Conservation (phyloP, 2,888 invertebrate species). For the Machimus rusticus region DNA sequence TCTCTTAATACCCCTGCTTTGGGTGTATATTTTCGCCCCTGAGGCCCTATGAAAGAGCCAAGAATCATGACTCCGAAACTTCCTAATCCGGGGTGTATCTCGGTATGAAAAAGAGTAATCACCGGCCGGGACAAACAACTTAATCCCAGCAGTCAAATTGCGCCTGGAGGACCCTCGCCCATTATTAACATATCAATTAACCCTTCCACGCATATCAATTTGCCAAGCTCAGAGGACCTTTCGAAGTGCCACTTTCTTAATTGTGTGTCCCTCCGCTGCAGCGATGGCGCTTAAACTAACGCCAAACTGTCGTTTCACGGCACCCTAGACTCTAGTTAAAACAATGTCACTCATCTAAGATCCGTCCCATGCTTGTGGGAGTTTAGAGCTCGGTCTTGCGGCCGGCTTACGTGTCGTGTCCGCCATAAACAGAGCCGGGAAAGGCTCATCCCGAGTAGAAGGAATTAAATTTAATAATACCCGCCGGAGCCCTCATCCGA, state of each 20-base stretch:
- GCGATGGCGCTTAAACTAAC: neutral
- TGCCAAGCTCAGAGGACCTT: neutral
- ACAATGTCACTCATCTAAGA: neutral
- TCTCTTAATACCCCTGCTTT: slow-evolving; percentile 14
- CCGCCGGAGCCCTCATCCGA: neutral
- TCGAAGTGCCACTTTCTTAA: neutral
- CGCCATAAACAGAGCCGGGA: neutral
- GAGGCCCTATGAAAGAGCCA: neutral
- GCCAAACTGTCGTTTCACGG: neutral
- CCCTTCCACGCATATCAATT: slow-evolving; percentile 25
- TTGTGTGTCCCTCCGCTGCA: neutral
- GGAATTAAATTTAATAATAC: neutral
- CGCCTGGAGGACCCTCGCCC: neutral
- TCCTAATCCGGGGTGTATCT: slow-evolving; percentile 2
- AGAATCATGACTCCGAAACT: neutral
- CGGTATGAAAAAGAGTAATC: slow-evolving; percentile 29
- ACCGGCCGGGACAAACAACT: slow-evolving; percentile 19
- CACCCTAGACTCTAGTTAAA: neutral
- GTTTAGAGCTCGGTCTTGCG: neutral
- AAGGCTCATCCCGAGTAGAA: neutral
- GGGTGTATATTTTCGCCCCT: neutral
- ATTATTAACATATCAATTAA: slow-evolving; percentile 32
- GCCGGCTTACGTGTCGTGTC: slow-evolving; percentile 1
- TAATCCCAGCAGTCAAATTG: slow-evolving; percentile 27
- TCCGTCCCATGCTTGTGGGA: neutral